Base-by-base conservation (phyloP, 2,113 vertebrate genomes). In the Bubo bubo region DNA sequence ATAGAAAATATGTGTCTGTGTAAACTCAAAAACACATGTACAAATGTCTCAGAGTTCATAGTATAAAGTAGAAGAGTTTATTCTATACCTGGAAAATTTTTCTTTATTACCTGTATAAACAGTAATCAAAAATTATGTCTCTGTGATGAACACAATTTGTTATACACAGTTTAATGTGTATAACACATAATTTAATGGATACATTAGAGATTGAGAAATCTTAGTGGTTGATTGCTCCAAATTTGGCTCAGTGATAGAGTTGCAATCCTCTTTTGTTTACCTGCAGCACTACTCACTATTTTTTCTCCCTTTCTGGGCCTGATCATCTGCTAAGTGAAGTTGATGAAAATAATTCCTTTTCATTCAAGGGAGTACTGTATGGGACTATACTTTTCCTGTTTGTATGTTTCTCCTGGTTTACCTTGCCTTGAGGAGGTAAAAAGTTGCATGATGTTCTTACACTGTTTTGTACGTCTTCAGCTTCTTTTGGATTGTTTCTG, bases 401-500 rank as follows among this genome's bases (percentile, higher is more conserved):
- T 55, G 2, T 74, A 11, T 77, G 11, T 74, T 82, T 90, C 32
- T 58, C 9, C 23, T 50, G 6, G 4, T 22, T 72, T 81, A 37
- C 18, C 62, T 73, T 53, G 18, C 6, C 7, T 43, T 11, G 50
- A 39, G n/a, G 9, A 81, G 26, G 12, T 70, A 56, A 62, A 37
- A 77, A 53, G 22, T 68, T 71, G 20, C 43, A 11, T 63, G 26
- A 41, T 22, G 26, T 66, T 83, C 22, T 76, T 85, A 93, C 27
- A 55, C 23, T 88, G 35, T 84, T 90, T 76, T 82, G 15, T 59
- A 73, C 76, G 26, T 82, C 55, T 87, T 34, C 52, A 49, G 45
- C 88, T 80, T 71, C 30, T 91, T 90, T 94, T 86, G 45, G 27
- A 66, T 96, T 81, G 13, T 91, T 94, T 86, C 41, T 80, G 15